Evolutionary conservation across 2,797 vertebrate species (phyloP), one percentile per base, ranked within the genome.

Genomic region (Syngnathus rostellatus): DNA sequence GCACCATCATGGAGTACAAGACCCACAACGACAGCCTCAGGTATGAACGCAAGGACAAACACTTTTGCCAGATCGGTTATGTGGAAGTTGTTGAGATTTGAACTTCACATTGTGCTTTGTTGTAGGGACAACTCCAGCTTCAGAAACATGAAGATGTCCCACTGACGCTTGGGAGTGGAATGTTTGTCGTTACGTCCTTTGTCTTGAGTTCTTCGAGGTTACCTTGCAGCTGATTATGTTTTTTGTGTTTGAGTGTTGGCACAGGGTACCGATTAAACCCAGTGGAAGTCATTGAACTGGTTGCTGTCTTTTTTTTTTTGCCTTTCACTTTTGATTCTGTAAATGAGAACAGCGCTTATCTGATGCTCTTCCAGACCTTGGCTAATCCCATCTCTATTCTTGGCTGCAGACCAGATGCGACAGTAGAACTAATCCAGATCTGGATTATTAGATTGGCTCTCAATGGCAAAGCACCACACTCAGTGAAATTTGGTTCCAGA

Each of bases 101-200:
- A 48, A 48, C 7, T 48, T 48, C 46, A 46, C 45, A 5, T 5
- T 48, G 4, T 46, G 21, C 23, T 72, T 25, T 67, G 48, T 76
- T 78, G 63, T 76, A 92, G 90, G 83, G 90, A 92, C 74, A 91
- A 92, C 72, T 92, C 88, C 2, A 92, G 90, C 75, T 92, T 91
- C 77, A 85, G 90, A 60, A 92, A 92, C 80, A 91, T 90, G 3
- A 90, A 91, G 82, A 90, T 92, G 6, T 83, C 90, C 0, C 77
- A 90, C 55, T 92, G 81, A 90, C 23, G 11, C 8, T 37, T 3
- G 8, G n/a, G 50, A 53, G 21, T 7, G 50, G 19, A 50, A n/a
- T 8, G 48, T 7, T 19, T 19, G 19, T 50, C 48, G 9, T n/a
- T 2, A 50, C 11, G 51, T 1, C 8, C 50, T 53, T 53, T 53